Base-by-base conservation (phyloP, 2,888 invertebrate species). In the Chaetogeoica ovagalla region DNA sequence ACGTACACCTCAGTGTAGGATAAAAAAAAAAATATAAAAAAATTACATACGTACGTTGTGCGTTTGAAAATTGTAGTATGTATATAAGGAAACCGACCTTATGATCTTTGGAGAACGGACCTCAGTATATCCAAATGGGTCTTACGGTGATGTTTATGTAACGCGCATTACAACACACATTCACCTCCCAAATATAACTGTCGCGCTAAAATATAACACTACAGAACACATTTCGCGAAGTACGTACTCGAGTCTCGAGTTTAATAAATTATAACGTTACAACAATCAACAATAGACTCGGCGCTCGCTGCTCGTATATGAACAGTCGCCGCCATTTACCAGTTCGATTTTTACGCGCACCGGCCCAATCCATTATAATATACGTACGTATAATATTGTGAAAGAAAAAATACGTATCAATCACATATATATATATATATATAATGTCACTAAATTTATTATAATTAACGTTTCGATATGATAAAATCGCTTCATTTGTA, bases 101-200 rank as follows among this genome's bases (percentile, higher is more conserved):
- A 17, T 55, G 55, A 52, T 63, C 74, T 21, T 65, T 19, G 39
- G 73, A 37, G 63, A 73, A 73, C 37, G 73, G 73, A 63, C 74
- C 63, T 37, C 37, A 52, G n/a, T 37, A 39, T 39, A 65, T 74
- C 65, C 74, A 55, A 21, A 37, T 65, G 65, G 63, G 74, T 39
- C 11, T 65, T 55, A 39, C 17, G 4, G 30, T 55, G 65, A 55
- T 39, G 63, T 65, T 73, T 74, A 65, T n/a, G 55, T 74, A 74
- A 74, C 63, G 55, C 17, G 63, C 19, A 17, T 74, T 65, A 65
- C 39, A 65, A 23, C 39, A 65, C 39, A 65, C 55, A 65, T 65
- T 73, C 72, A 73, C 72, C 52, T 73, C 30, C 15, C 30, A 30
- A 15, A 62, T 43, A 43, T 59, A 52, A 62, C 30, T 62, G 30